Base-by-base conservation (phyloP, 2,113 vertebrate genomes). In the Leiothrix lutea region DNA sequence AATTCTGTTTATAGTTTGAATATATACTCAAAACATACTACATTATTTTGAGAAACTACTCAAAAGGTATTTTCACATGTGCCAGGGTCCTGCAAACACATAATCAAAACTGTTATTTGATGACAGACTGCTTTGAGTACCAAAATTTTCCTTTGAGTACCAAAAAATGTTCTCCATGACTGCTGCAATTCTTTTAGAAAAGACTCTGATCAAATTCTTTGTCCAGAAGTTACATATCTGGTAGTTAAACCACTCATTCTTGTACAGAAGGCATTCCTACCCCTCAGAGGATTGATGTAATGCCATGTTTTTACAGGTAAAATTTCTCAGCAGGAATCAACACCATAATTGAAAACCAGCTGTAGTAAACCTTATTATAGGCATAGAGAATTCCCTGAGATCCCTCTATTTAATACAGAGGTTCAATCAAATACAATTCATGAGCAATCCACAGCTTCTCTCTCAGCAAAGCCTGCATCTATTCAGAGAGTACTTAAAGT, bases 331-430 rank as follows among this genome's bases (percentile, higher is more conserved):
- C 17, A 77, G 15, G 42, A 70, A 86, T 62, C 64, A 25, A 61
- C 23, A 80, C 3, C 4, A 0, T 7, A 48, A 65, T 0, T 48
- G 54, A 69, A 65, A 65, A 62, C 12, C 15, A 70, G 19, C 31
- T 77, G 50, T 4, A 48, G 31, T 21, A 70, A 58, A 50, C 17
- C 47, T 84, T 28, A 12, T 14, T 33, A 36, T 0, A 64, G 19
- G 48, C 15, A 6, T 0, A 71, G 12, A 66, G 23, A 81, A 54
- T 38, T 64, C 53, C 72, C 21, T 11, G 1, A 1, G 20, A 57
- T 38, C 33, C 20, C 18, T 65, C 42, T 80, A 8, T 53, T 81
- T 50, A 73, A 28, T 16, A 72, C 8, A 22, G 1, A 22, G 7
- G 10, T 42, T 88, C 80, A 57, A 60, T 28, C 16, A 65, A n/a